phyloP scores from a whole-genome alignment of 2,113 vertebrate genomes.

The Pavo muticus region DNA sequence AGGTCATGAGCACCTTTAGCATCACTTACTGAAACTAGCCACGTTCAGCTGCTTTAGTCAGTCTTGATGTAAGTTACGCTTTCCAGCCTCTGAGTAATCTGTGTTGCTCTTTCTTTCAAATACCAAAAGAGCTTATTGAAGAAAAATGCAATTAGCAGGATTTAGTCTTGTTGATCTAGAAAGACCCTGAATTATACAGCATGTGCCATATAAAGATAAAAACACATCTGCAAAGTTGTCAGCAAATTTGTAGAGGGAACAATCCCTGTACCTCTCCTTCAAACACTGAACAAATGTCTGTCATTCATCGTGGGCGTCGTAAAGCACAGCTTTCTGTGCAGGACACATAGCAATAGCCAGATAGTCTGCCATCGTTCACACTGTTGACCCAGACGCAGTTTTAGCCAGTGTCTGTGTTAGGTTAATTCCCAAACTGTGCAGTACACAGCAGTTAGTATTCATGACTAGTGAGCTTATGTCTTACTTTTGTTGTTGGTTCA shows the following conservation, averaged over 20 bases:
- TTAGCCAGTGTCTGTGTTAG: background rate
- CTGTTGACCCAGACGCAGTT: background rate
- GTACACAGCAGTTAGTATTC: background rate
- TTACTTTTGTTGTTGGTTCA: background rate
- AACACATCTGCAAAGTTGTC: background rate
- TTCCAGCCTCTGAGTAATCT: background rate
- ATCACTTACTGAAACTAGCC: background rate
- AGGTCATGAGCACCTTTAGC: background rate
- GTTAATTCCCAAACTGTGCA: background rate
- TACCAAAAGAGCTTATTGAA: background rate
- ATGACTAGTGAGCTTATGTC: background rate
- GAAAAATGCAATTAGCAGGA: background rate
- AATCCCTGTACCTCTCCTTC: background rate
- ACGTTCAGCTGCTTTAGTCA: background rate
- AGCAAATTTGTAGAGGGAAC: background rate
- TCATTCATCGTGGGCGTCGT: background rate
- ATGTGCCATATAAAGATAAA: background rate
- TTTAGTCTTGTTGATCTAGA: background rate
- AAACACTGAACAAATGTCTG: background rate
- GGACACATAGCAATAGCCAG: rapidly evolving
- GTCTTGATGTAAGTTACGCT: background rate
- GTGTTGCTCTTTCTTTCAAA: conserved; percentile 4
- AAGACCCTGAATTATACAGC: background rate
- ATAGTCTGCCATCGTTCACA: background rate
- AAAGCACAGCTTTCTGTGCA: background rate